Evolutionary conservation across 2,797 vertebrate genomes (phyloP), one percentile per base, ranked within the genome.

Genomic region (Staurois parvus): DNA sequence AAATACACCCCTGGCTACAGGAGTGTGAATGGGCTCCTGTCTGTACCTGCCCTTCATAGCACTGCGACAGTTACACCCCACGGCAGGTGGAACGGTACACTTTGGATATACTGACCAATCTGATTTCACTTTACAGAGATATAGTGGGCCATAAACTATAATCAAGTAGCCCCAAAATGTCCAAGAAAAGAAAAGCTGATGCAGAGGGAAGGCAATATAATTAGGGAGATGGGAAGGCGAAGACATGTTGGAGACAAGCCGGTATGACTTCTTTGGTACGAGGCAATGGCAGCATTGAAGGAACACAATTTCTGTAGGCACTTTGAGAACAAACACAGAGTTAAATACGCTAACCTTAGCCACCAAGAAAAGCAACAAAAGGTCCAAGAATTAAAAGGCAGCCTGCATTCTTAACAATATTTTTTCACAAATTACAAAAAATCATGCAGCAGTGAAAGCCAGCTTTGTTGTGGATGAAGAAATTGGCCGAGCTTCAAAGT

Each of bases 381-480:
- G 17, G 42, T 70, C 7, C 13, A 67, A 67, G 59, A 83, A 75
- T 74, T 81, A 81, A 81, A 83, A 67, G 59, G 37, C 37, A 75
- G 37, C 15, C 37, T 67, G 70, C 81, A 83, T 28, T 74, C n/a
- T 1, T 28, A 75, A n/a, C 28, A 10, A 37, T 48, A 83, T 74
- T 28, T 79, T 15, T 87, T 70, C 28, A 4, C 62, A 48, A 86
- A 59, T 9, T 76, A 66, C 79, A 12, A 85, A 85, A 74, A 85
- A 84, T 74, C 37, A 86, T 77, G 81, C 69, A 85, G 32, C 62
- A 76, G 72, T 85, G 85, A 85, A 85, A 85, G 72, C 85, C 12
- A 76, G 34, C 52, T 85, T 45, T 85, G 29, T 85, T 69, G 81
- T 85, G 81, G 81, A 72, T 85, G 72, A 77, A 85, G 84, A 84